Base-by-base conservation (phyloP, 2,797 vertebrate genomes). In the Anguilla pacifica region DNA sequence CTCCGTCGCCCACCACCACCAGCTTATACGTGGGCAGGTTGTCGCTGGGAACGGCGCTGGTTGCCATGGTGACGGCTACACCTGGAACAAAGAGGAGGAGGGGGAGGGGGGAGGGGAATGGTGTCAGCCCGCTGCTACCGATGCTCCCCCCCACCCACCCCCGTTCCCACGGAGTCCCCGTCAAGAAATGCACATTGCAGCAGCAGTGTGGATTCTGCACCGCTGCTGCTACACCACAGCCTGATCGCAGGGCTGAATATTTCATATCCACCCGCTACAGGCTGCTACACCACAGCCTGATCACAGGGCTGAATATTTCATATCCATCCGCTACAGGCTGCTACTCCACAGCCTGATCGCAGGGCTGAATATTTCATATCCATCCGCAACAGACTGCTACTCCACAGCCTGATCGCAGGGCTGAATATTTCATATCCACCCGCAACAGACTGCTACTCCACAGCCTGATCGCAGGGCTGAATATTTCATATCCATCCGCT, bases 11-110 rank as follows among this genome's bases (percentile, higher is more conserved):
- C 93, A 99, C 98, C 92, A 99, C 99, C 92, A 99, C 99, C 93
- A 99, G 97, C 93, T 99, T 99, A 94, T 99, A 99, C 0, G 98
- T 99, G 91, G 98, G 98, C 89, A 99, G 97, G 95, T 99, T 98
- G 94, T 99, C 99, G 5, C 98, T 98, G 93, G 98, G 98, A 92
- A 99, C 97, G 0, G 98, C 97, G 25, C 98, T 99, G 91, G 97
- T 98, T 53, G 99, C 98, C 99, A 99, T 99, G 94, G 89, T 95
- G 93, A 94, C 91, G 87, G 86, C 92, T 92, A 89, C 87, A 91
- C 85, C 89, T 88, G 90, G 67, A 88, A 81, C 86, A 91, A 74
- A 49, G 43, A 22, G 35, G 85, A 35, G 85, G 31, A 39, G 84
- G 57, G 87, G 64, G 53, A 53, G 72, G 83, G 83, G 2, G 51